These are phyloP conservation scores for Leucozona laternaria DNA, from an alignment of 2,888 invertebrate genomes.

Conservation along the genomic window DNA sequence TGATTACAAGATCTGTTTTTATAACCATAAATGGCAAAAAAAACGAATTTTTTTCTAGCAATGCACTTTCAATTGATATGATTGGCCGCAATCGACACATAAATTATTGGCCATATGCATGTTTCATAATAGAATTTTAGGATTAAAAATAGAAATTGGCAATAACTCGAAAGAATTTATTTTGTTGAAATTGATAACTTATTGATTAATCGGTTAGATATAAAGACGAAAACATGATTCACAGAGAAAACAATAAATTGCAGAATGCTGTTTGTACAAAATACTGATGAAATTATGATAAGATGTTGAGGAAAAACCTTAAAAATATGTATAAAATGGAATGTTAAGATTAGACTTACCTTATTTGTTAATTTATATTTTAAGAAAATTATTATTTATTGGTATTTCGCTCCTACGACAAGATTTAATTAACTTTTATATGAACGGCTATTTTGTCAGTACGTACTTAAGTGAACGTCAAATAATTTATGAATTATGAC, in stretches of 20 bases:
- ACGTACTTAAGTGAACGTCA: constrained; percentile 54
- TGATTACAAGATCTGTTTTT: constrained; percentile 52
- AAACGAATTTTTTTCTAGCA: no score
- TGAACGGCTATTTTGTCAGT: constrained; percentile 2
- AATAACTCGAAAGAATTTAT: background rate
- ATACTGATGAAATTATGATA: background rate
- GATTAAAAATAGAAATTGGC: constrained; percentile 6
- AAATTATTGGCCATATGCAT: constrained; percentile 42
- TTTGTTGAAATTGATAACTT: constrained; percentile 8
- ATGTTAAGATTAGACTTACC: background rate
- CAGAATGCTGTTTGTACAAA: background rate
- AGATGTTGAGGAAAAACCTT: background rate
- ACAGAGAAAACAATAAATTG: constrained; percentile 31
- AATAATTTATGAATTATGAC: constrained; percentile 53
- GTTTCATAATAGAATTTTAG: constrained; percentile 26
- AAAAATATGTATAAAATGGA: background rate
- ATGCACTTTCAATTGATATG: constrained; percentile 27
- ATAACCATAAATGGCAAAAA: constrained; percentile 59
- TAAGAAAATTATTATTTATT: background rate
- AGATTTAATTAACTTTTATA: constrained; percentile 4
- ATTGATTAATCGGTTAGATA: constrained; percentile 26
- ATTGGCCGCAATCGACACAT: constrained; percentile 66
- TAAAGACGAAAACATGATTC: constrained; percentile 69
- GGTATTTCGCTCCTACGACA: background rate
- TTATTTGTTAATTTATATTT: background rate